Evolutionary conservation across 1,140 invertebrate species (phyloP), one percentile per base, ranked within the genome.

Genomic region (Drosophila parabipectinata): DNA sequence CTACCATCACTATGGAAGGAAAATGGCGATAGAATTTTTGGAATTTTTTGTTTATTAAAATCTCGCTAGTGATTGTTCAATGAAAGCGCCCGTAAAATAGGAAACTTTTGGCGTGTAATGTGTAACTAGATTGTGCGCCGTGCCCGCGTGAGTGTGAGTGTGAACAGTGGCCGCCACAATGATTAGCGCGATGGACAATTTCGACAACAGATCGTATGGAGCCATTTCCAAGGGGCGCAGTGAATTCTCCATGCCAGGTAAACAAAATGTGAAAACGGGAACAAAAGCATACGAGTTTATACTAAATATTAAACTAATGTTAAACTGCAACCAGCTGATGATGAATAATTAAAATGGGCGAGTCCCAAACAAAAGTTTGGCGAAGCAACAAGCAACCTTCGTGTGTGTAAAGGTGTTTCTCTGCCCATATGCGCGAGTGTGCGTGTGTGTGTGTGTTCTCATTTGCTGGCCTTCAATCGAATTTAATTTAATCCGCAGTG

Each of bases 191-290:
- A 91, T 91, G 90, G 90, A 91, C 72, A 91, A 91, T 60, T 91
- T 88, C 34, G 83, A 88, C 80, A 90, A 83, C 74, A 77, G 90
- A 71, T 91, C 90, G 50, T 91, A 91, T 57, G 90, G 89, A 64
- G 87, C 90, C 68, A 91, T 90, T 52, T 90, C 88, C 39, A 90
- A 90, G 72, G 83, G 90, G 63, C 83, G 90, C 63, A 90, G 83
- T 80, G 90, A 91, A 77, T 91, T 91, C 73, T 82, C 84, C 52
- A 91, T 85, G 83, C 90, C 84, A 91, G 90, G 90, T 91, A 89
- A 89, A 69, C 63, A 66, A 12, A 9, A 18, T 24, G 3, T 9
- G 34, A 28, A 8, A 10, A 9, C 9, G 9, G 32, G 21, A 57
- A 10, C 9, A 30, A 21, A 32, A 9, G 8, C 14, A 14, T 18